Conservation (phyloP, 1,140 invertebrate species). For the Hycleus cichorii region DNA sequence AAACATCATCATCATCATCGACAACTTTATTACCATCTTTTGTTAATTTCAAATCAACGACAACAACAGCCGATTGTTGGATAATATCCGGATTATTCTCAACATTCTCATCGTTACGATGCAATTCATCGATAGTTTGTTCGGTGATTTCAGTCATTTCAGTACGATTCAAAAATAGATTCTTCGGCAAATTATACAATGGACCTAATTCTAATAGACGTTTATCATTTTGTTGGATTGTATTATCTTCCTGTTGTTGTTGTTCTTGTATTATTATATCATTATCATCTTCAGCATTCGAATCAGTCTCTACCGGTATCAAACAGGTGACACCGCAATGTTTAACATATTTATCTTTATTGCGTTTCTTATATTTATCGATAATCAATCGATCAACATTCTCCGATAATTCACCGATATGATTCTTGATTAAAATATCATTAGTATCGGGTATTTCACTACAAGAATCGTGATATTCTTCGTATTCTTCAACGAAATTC, state of each 20-base stretch:
- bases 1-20: slow-evolving; percentile 73
- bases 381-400: slow-evolving; percentile 26
- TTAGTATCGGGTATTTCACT: slow-evolving; percentile 31
- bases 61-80: slow-evolving; percentile 26
- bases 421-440: slow-evolving; percentile 23
- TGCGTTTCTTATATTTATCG: slow-evolving; percentile 22
- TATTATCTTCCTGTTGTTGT: no score
- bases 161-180: slow-evolving; percentile 33
- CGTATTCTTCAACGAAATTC: slow-evolving; percentile 39
- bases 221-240: slow-evolving; percentile 29
- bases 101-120: slow-evolving; percentile 38
- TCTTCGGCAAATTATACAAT: slow-evolving; percentile 39
- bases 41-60: slow-evolving; percentile 22
- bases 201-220: slow-evolving; percentile 28
- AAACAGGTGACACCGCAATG: slow-evolving; percentile 37
- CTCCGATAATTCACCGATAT: slow-evolving; percentile 24
- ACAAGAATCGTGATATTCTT: slow-evolving; percentile 38
- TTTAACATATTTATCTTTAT: slow-evolving; percentile 34
- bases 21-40: slow-evolving; percentile 16
- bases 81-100: slow-evolving; percentile 38
- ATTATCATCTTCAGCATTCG: slow-evolving; percentile 38
- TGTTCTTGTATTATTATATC: slow-evolving; percentile 17
- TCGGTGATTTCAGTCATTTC: slow-evolving; percentile 42
- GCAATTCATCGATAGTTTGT: slow-evolving; percentile 39
- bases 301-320: slow-evolving; percentile 38